These are phyloP conservation scores for Pedionomus torquatus DNA, from an alignment of 2,113 vertebrate species.

Conservation along the genomic window DNA sequence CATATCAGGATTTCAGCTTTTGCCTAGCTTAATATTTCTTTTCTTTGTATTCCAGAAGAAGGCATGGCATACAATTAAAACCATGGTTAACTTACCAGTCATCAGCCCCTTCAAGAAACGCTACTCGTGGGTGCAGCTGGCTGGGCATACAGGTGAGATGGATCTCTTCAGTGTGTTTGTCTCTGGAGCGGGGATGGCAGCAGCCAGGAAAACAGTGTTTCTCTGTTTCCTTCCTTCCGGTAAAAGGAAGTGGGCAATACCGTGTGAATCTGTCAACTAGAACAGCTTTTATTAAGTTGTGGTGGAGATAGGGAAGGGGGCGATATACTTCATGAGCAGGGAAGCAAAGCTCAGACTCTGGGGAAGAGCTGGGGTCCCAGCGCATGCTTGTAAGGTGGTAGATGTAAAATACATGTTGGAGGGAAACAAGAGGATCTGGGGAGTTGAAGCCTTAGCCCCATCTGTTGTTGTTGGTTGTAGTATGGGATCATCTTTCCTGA, in stretches of 20 bases:
- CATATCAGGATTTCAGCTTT: background rate
- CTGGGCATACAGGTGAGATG: slow-evolving; percentile 91
- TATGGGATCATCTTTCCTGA: background rate
- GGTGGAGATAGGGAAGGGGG: background rate
- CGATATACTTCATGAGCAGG: background rate
- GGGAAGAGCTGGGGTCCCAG: background rate
- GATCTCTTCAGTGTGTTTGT: background rate
- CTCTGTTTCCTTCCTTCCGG: background rate
- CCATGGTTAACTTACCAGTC: slow-evolving; percentile 90
- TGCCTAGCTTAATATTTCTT: background rate
- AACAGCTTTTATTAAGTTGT: background rate
- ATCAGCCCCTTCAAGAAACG: slow-evolving; percentile 88
- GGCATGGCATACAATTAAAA: slow-evolving; percentile 93
- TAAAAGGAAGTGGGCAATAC: background rate
- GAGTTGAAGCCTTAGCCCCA: background rate
- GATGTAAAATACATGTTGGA: background rate
- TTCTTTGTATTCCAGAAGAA: slow-evolving; percentile 77
- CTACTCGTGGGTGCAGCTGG: slow-evolving; percentile 93
- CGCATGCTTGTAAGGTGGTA: background rate
- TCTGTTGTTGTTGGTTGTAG: background rate
- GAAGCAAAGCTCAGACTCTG: background rate
- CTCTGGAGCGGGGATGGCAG: background rate
- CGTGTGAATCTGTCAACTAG: background rate
- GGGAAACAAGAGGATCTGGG: background rate
- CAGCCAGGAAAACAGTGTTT: background rate